Conservation (phyloP, 2,113 vertebrate genomes). For the Cochlearius cochlearius region DNA sequence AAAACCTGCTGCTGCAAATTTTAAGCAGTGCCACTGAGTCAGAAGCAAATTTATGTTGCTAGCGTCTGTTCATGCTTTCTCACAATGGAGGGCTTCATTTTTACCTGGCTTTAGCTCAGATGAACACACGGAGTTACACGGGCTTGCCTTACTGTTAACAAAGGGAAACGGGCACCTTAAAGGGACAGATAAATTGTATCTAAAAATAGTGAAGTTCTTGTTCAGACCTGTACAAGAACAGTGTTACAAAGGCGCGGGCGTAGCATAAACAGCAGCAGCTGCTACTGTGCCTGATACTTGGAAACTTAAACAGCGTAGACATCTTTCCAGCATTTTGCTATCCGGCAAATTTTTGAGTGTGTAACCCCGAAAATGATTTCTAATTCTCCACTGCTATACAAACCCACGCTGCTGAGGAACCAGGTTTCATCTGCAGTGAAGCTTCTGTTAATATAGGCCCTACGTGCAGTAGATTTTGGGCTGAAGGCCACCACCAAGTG, state of each 20-base stretch:
- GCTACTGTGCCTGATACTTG: background rate
- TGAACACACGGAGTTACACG: background rate
- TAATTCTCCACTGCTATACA: background rate
- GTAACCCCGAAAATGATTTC: background rate
- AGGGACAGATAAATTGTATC: background rate
- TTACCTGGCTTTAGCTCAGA: background rate
- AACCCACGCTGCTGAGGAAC: background rate
- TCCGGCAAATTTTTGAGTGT: background rate
- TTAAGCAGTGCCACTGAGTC: background rate
- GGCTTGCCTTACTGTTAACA: background rate
- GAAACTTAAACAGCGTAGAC: background rate
- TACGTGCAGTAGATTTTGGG: background rate
- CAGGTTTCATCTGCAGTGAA: background rate
- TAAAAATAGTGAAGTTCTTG: background rate
- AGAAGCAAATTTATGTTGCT: background rate
- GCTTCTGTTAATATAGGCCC: background rate
- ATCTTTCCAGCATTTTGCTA: background rate
- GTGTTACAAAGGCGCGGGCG: background rate
- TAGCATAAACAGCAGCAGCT: background rate
- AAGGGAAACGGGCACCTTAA: background rate
- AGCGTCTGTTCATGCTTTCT: background rate
- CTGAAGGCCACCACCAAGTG: background rate
- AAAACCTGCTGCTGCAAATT: background rate
- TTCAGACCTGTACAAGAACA: background rate
- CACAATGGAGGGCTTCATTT: background rate